A percentile compares a stretch with the other conserved stretches of the same genome.
Conservation (phyloP, 2,888 invertebrate genomes). For the Plagiodera versicolora region DNA sequence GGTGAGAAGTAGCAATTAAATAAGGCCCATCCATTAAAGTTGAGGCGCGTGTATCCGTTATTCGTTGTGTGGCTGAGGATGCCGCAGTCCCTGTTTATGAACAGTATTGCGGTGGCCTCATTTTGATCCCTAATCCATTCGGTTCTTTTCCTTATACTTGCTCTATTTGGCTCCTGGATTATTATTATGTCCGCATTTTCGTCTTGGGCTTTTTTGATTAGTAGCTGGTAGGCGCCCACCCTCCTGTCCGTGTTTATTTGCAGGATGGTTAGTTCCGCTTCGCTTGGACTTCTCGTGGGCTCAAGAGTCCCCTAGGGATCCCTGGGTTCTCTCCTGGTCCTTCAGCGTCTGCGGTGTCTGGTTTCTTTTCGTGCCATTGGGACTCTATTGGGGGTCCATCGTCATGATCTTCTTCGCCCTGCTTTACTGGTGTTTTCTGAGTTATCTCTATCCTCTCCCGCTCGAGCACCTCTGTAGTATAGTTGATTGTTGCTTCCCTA, state of each 20-base stretch:
- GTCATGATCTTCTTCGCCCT: not conserved
- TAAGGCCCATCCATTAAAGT: not conserved
- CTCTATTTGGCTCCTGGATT: not conserved
- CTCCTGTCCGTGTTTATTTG: not conserved
- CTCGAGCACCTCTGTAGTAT: slow-evolving; percentile 1
- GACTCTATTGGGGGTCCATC: not conserved
- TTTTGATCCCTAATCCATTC: not conserved
- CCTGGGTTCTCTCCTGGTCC: not conserved
- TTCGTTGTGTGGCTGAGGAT: not conserved
- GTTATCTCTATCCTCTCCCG: slow-evolving; percentile 2
- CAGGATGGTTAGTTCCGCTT: not conserved
- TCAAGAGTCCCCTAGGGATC: not conserved
- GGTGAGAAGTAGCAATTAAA: slow-evolving; percentile 4
- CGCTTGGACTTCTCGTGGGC: not conserved
- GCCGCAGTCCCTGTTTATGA: not conserved
- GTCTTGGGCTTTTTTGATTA: not conserved
- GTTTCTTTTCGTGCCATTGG: no score
- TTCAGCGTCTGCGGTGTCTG: no score
- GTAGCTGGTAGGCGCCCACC: not conserved
- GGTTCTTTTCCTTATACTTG: not conserved
- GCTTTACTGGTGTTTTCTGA: not conserved
- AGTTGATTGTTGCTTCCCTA: not conserved
- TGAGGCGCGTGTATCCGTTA: not conserved
- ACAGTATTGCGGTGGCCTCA: not conserved
- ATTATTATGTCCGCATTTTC: not conserved